Percentiles rank a stretch among this genome's conserved stretches.
phyloP scores from a whole-genome alignment of 2,797 vertebrate species.

The Tenualosa ilisha region DNA sequence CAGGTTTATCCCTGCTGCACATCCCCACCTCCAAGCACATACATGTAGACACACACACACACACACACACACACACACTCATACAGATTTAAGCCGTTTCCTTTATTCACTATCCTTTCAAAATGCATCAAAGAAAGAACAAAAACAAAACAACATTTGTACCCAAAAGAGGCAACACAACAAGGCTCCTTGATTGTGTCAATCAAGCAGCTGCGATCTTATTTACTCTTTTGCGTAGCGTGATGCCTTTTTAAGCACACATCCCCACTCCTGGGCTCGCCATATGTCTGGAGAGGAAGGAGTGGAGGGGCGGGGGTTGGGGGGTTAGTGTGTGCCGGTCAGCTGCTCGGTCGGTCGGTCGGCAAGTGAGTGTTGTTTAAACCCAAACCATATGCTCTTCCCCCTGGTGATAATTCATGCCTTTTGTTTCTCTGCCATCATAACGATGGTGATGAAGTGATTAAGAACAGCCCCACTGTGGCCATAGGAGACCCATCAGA shows the following conservation, averaged over 20 bases:
- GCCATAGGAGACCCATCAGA: background rate
- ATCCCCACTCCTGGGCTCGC: constrained; percentile 16
- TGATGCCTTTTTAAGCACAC: background rate
- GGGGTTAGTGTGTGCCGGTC: background rate
- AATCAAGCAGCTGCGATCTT: background rate
- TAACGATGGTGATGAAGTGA: constrained; percentile 37
- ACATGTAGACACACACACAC: background rate
- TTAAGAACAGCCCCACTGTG: constrained; percentile 32
- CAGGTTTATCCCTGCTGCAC: constrained; percentile 50
- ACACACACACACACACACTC: background rate
- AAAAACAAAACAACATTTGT: background rate
- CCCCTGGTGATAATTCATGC: constrained; percentile 56
- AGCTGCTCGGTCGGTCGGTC: background rate
- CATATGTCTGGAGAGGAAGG: background rate
- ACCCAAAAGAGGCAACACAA: background rate
- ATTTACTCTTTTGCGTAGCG: background rate
- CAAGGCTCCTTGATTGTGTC: background rate
- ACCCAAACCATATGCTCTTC: constrained; percentile 61
- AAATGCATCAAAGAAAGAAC: background rate
- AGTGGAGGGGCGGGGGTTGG: background rate
- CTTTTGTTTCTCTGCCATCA: background rate
- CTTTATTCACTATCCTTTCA: background rate
- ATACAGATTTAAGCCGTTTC: background rate
- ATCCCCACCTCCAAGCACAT: background rate
- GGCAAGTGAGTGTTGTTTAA: constrained; percentile 1